Evolutionary conservation across 2,888 invertebrate species (phyloP), one percentile per base, ranked within the genome.

Genomic region (Dysmachus trigonus): DNA sequence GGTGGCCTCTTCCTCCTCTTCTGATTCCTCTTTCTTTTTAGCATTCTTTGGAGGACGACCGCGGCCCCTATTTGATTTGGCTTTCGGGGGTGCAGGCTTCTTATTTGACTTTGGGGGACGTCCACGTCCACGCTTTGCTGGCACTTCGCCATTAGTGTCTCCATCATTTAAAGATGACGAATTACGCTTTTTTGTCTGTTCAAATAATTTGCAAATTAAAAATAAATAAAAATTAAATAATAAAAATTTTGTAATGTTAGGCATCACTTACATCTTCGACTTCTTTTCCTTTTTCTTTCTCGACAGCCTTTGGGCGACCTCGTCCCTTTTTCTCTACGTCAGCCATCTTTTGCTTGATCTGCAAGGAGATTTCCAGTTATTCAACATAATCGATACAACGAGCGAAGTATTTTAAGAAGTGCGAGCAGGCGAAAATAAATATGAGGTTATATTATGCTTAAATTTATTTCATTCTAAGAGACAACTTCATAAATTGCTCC

Each of bases 81-180:
- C 22, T 41, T 22, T 74, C 4, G 79, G 31, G 10, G 76, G 72
- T 6, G 82, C 53, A 41, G 72, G 30, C 18, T 85, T 81, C 15
- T 84, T 83, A n/a, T 41, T 31, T 10, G 85, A 72, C 10, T 82
- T 82, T 53, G 84, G 84, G 79, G 88, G 87, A 18, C 86, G 86
- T 18, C 88, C 86, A 41, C 87, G 35, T 2, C 85, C 84, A 22
- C 87, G 76, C 51, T 87, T 87, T 13, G 84, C 73, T 74, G 72
- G 72, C n/a, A 47, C 47, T 15, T 79, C 79, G 10, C 79, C 79
- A 47, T 79, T 79, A 18, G 79, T 51, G 30, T 79, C 79, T n/a
- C 47, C 82, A 92, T 90, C 53, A 91, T 90, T 72, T 30, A 62
- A 53, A 22, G 86, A 38, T 18, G 86, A 47, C 13, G 84, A 72